Evolutionary conservation across 2,113 vertebrate species (phyloP).

Genomic region (Potamarius usumacintae): DNA sequence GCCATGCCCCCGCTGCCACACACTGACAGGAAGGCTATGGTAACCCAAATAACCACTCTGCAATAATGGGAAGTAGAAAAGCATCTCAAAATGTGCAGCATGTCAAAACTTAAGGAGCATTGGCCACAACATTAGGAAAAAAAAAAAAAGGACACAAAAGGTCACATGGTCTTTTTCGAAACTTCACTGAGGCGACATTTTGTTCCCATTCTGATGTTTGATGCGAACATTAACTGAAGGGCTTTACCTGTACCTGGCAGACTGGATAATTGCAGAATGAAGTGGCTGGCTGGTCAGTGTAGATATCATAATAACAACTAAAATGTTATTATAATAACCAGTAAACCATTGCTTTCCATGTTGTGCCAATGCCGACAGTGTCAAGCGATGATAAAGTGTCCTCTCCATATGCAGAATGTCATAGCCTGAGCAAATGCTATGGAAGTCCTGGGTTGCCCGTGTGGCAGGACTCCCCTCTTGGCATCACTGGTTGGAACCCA

Average conservation of each 20-base stretch:
- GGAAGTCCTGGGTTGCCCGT: too few relatives aligned
- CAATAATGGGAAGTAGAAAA: not conserved
- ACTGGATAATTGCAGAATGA: not conserved
- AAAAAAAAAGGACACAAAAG: too few relatives aligned
- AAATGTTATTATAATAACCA: not conserved
- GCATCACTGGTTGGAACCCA: too few relatives aligned
- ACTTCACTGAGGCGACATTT: not conserved
- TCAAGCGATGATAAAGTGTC: too few relatives aligned
- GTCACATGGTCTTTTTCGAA: too few relatives aligned
- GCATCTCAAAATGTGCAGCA: not conserved
- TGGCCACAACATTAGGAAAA: not conserved
- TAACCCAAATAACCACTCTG: not conserved
- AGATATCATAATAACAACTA: not conserved
- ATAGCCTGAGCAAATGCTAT: too few relatives aligned
- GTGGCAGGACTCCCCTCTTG: too few relatives aligned
- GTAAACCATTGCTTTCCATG: too few relatives aligned
- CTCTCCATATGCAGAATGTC: too few relatives aligned
- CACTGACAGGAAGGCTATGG: too few relatives aligned
- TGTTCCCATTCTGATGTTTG: not conserved
- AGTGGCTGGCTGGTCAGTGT: not conserved
- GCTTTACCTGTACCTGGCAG: not conserved
- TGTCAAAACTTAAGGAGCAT: not conserved
- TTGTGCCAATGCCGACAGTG: too few relatives aligned
- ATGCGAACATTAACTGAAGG: not conserved
- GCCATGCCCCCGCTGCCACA: too few relatives aligned